A percentile compares a stretch with the other conserved stretches of the same genome.
Evolutionary conservation across 2,797 vertebrate species (phyloP).

Genomic region (Anniella stebbinsi): DNA sequence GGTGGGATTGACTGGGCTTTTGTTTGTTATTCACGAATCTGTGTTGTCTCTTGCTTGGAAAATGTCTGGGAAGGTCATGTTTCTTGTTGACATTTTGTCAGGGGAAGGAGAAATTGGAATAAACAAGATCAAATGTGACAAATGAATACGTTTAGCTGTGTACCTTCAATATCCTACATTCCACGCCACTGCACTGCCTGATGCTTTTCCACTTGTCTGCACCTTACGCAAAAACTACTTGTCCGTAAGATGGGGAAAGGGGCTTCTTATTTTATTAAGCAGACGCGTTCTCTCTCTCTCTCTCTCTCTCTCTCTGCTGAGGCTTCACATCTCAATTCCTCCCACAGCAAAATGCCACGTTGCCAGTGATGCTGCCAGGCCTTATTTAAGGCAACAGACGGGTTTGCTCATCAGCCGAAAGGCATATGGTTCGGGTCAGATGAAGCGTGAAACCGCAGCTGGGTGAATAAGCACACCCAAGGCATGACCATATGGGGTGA

Average conservation of each 20-base stretch:
- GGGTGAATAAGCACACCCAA: conserved; percentile 65
- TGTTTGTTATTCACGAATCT: conserved; percentile 40
- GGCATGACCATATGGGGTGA: conserved; percentile 64
- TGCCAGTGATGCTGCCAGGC: conserved; percentile 26
- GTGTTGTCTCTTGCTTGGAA: conserved; percentile 60
- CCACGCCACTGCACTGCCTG: conserved; percentile 41
- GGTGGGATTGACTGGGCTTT: neutral
- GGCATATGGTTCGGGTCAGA: conserved; percentile 62
- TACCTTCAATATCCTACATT: conserved; percentile 46
- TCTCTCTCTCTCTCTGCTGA: neutral
- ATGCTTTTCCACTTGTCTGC: conserved; percentile 47
- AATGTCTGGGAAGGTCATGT: conserved; percentile 53
- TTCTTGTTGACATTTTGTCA: conserved; percentile 42
- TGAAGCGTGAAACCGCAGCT: conserved; percentile 71
- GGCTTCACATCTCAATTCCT: conserved; percentile 47
- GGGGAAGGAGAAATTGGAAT: conserved; percentile 37
- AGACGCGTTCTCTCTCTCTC: conserved; percentile 17
- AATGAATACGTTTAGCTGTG: conserved; percentile 42
- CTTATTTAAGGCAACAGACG: conserved; percentile 54
- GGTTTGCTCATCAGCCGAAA: conserved; percentile 48
- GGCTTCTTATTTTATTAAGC: conserved; percentile 39
- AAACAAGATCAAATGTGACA: conserved; percentile 40
- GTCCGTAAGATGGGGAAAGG: neutral
- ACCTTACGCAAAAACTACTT: conserved; percentile 23
- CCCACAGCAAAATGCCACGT: conserved; percentile 52